These are phyloP conservation scores for Tricholauxania praeusta DNA, from an alignment of 2,888 invertebrate genomes.

Conservation along the genomic window DNA sequence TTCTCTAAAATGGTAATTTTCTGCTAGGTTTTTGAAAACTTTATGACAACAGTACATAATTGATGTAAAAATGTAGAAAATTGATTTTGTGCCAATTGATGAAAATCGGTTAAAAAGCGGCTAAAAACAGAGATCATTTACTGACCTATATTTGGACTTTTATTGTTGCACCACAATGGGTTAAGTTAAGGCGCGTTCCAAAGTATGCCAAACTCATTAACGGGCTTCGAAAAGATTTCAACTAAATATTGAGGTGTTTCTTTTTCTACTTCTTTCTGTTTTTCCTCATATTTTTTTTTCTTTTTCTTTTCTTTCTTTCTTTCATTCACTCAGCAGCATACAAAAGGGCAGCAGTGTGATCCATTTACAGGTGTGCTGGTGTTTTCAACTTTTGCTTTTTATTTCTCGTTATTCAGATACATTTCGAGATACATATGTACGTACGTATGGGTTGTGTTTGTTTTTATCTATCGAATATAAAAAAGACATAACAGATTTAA, in stretches of 20 bases:
- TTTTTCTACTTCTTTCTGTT: background rate
- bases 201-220: slow-evolving; percentile 47
- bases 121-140: too few relatives aligned
- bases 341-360: slow-evolving; percentile 9
- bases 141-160: too few relatives aligned
- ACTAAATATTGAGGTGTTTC: slow-evolving; percentile 13
- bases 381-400: background rate
- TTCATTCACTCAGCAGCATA: background rate
- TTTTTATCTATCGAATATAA: slow-evolving; percentile 13
- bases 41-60: too few relatives aligned
- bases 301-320: background rate
- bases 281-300: background rate
- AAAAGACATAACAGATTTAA: slow-evolving; percentile 25
- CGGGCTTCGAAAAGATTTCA: slow-evolving; percentile 30
- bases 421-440: background rate
- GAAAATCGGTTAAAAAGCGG: too few relatives aligned
- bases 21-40: too few relatives aligned
- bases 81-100: too few relatives aligned
- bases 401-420: background rate
- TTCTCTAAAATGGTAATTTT: too few relatives aligned
- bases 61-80: too few relatives aligned
- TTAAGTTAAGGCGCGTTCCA: background rate
- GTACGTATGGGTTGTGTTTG: background rate
- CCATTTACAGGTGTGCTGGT: background rate
- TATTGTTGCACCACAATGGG: background rate